A percentile compares a stretch with the other conserved stretches of the same genome.
These are phyloP conservation scores for Portevinia maculata DNA, from an alignment of 2,888 invertebrate genomes.

Conservation along the genomic window DNA sequence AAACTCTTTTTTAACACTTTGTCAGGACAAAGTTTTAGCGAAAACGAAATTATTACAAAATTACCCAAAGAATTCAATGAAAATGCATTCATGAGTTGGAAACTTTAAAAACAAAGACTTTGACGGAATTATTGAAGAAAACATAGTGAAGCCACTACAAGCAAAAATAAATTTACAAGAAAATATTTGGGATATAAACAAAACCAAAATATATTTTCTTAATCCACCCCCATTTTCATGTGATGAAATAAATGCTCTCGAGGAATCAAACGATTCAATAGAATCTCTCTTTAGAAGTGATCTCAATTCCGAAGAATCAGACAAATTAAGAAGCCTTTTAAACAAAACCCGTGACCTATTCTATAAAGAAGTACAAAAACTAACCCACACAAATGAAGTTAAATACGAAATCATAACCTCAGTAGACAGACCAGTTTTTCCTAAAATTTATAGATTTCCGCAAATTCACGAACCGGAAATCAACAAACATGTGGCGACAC, in stretches of 20 bases:
- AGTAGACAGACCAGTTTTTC: background rate
- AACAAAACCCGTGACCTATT: slow-evolving; percentile 16
- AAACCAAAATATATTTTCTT: slow-evolving; percentile 22
- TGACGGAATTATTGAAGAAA: slow-evolving; percentile 56
- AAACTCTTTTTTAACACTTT: slow-evolving; percentile 30
- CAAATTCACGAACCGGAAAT: slow-evolving; percentile 7
- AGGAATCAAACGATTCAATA: background rate
- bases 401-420: slow-evolving; percentile 2
- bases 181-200: slow-evolving; percentile 36
- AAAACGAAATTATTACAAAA: no score
- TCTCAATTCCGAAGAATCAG: slow-evolving; percentile 3
- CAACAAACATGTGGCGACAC: no score
- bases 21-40: no score
- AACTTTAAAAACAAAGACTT: slow-evolving; percentile 53
- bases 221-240: background rate
- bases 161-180: slow-evolving; percentile 54
- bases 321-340: slow-evolving; percentile 11
- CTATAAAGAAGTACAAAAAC: slow-evolving; percentile 4
- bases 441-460: slow-evolving; percentile 1
- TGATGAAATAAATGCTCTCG: slow-evolving; percentile 8
- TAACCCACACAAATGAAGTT: slow-evolving; percentile 1
- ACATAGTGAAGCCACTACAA: slow-evolving; percentile 50
- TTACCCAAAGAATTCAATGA: slow-evolving; percentile 63
- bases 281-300: background rate
- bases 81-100: slow-evolving; percentile 60